A percentile compares a stretch with the other conserved stretches of the same genome.
These are phyloP conservation scores for Gallinago undulata DNA, from an alignment of 2,113 vertebrate species.

Conservation along the genomic window DNA sequence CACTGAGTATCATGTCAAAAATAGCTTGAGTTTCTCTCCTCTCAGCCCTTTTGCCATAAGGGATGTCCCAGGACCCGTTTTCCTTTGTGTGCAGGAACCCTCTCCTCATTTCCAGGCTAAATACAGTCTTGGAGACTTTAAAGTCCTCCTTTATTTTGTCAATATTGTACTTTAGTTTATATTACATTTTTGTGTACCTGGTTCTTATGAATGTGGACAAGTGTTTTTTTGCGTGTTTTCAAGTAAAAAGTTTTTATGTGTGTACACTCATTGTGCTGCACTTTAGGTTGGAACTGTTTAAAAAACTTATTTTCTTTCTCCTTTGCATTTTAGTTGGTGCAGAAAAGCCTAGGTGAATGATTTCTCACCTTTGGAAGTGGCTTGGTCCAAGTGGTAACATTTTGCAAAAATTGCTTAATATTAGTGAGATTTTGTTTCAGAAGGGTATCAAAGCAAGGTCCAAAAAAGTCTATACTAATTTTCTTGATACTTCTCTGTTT, in stretches of 20 bases:
- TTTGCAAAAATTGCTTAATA: not conserved
- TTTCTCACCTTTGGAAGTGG: not conserved
- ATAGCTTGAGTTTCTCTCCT: not conserved
- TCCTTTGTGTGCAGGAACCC: rapidly evolving
- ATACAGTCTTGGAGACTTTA: not conserved
- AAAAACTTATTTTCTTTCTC: not conserved
- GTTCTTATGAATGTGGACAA: not conserved
- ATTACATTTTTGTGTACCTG: not conserved
- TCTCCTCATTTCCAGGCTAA: not conserved
- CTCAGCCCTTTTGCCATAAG: not conserved
- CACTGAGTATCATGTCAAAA: not conserved
- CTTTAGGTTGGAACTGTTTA: not conserved
- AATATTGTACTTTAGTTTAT: not conserved
- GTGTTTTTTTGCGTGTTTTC: not conserved
- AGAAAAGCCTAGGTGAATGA: not conserved
- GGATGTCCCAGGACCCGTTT: not conserved
- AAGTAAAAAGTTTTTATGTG: not conserved
- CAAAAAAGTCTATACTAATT: not conserved
- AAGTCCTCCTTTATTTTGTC: not conserved
- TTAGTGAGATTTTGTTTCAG: not conserved
- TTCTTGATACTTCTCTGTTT: not conserved
- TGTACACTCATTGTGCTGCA: not conserved
- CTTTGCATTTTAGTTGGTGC: not conserved
- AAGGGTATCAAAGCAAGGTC: not conserved
- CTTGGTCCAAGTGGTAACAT: not conserved